Base-by-base conservation (phyloP, 2,797 vertebrate species). In the Todus mexicanus region DNA sequence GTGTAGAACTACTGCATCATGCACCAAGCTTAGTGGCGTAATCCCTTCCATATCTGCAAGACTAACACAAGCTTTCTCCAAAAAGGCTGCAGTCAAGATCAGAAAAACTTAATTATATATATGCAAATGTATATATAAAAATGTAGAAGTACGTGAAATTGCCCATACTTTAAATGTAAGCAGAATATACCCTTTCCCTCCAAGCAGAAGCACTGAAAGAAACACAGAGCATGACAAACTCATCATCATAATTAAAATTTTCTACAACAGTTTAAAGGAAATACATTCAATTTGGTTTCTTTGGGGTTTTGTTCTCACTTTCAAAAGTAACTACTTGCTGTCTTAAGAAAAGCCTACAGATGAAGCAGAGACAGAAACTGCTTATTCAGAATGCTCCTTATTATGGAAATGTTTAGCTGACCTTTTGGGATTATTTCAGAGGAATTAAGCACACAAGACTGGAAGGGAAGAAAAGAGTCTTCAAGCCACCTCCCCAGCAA, bases 391-490 rank as follows among this genome's bases (percentile, higher is more conserved):
- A 73, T 73, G 56, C 27, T 94, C 53, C 93, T 94, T 91, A 84
- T 93, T 87, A 87, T 91, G 90, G 95, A 95, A 95, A 91, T 90
- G 51, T 96, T 94, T 94, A 89, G 78, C 84, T 92, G 61, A 77
- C 79, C 37, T 84, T 94, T 91, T 84, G 56, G 82, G 79, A 81
- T 82, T 92, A 77, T 87, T 93, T 94, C 89, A 92, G 87, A 73
- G 80, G 79, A 94, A 96, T 94, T 94, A 92, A 56, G 88, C 85
- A 92, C 83, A 92, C 72, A 68, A 95, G 93, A 95, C 70, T 96
- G 94, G 90, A 95, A 83, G 50, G 48, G 70, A 91, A 94, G 68
- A 96, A 96, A 93, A 92, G 88, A n/a, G 27, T 92, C 85, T 93
- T 69, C 75, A 61, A 85, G 65, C 81, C 43, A 90, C 47, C 59